These are phyloP conservation scores for Tinea semifulvella DNA, from an alignment of 2,888 invertebrate species.

Conservation along the genomic window DNA sequence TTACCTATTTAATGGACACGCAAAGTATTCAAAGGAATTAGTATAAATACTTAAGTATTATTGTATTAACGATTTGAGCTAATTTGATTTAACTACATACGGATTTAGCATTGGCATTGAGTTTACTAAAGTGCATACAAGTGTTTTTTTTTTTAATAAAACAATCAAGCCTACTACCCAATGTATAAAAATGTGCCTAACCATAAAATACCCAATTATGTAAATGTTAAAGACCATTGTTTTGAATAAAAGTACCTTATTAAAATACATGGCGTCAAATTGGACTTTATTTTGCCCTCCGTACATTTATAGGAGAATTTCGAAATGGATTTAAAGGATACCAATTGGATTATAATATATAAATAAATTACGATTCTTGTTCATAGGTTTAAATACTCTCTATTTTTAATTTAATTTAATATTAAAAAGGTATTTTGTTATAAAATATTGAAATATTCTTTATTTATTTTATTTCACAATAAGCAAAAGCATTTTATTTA, in stretches of 20 bases:
- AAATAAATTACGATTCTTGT: conserved; percentile 92
- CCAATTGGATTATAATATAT: conserved; percentile 88
- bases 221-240: too few relatives aligned
- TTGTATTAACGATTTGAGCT: too few relatives aligned
- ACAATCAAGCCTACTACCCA: neutral
- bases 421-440: too few relatives aligned
- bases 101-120: too few relatives aligned
- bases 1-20: neutral
- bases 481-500: too few relatives aligned
- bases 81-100: too few relatives aligned
- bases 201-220: neutral
- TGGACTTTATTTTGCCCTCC: conserved; percentile 30
- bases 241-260: too few relatives aligned
- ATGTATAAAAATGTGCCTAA: neutral
- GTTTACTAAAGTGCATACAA: too few relatives aligned
- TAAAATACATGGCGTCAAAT: conserved; percentile 37
- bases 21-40: conserved; percentile 3
- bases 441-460: too few relatives aligned
- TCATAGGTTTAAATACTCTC: too few relatives aligned
- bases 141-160: neutral
- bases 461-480: too few relatives aligned
- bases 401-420: too few relatives aligned
- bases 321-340: conserved; percentile 79
- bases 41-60: conserved; percentile 1
- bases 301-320: conserved; percentile 69